phyloP scores from a whole-genome alignment of 2,113 vertebrate genomes.

The human (Homo sapiens) region DNA sequence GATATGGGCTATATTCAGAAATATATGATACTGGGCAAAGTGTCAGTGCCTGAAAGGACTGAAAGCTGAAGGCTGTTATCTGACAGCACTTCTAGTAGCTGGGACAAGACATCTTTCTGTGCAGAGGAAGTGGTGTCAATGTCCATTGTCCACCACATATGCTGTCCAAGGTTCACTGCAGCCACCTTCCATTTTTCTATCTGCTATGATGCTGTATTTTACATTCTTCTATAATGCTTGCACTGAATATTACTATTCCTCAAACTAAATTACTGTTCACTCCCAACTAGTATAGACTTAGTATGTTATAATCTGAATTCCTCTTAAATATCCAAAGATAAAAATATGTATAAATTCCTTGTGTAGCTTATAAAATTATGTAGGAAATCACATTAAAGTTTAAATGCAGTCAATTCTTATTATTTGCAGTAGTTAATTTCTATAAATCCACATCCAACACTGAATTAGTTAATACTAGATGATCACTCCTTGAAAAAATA shows the following conservation, averaged over 20 bases:
- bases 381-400: background rate
- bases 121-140: background rate
- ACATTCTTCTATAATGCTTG: background rate
- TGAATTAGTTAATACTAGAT: background rate
- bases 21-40: background rate
- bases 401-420: background rate
- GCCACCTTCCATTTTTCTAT: background rate
- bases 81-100: background rate
- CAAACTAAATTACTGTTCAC: background rate
- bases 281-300: background rate
- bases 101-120: background rate
- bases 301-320: background rate
- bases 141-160: too few relatives aligned
- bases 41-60: background rate
- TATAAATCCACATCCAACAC: background rate
- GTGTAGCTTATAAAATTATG: background rate
- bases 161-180: background rate
- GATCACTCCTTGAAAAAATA: background rate
- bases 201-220: too few relatives aligned
- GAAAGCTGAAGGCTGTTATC: background rate
- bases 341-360: background rate
- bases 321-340: background rate
- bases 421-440: background rate
- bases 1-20: background rate
- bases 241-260: background rate